These are phyloP conservation scores for Helarctos malayanus DNA, from an alignment of 2,797 vertebrate species.

Conservation along the genomic window DNA sequence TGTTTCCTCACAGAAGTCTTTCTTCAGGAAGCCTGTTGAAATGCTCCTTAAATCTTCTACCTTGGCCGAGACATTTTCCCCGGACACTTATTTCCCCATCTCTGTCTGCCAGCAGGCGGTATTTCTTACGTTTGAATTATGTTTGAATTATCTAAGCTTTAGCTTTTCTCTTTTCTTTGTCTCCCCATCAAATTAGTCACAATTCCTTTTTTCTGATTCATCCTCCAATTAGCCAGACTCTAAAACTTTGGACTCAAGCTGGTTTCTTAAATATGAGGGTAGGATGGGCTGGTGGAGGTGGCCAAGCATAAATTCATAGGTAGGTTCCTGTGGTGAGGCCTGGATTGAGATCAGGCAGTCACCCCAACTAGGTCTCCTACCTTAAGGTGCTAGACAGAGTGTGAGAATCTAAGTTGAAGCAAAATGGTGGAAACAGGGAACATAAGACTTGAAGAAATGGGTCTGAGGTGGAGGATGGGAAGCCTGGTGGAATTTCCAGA, in stretches of 20 bases:
- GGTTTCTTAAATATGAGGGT: neutral
- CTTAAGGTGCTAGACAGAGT: neutral
- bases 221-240: neutral
- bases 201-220: neutral
- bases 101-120: neutral
- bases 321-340: neutral
- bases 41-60: neutral
- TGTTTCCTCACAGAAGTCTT: neutral
- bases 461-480: neutral
- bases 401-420: neutral
- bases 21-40: neutral
- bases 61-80: neutral
- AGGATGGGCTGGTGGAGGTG: neutral
- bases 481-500: neutral
- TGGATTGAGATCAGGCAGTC: neutral
- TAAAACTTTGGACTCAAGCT: neutral
- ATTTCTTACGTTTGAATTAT: neutral
- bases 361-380: neutral
- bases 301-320: neutral
- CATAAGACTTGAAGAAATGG: neutral
- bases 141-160: neutral
- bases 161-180: neutral
- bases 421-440: neutral
- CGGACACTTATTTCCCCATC: neutral
- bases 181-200: neutral